These are phyloP conservation scores for Nannoperca obscura DNA, from an alignment of 2,797 vertebrate genomes.

Conservation along the genomic window DNA sequence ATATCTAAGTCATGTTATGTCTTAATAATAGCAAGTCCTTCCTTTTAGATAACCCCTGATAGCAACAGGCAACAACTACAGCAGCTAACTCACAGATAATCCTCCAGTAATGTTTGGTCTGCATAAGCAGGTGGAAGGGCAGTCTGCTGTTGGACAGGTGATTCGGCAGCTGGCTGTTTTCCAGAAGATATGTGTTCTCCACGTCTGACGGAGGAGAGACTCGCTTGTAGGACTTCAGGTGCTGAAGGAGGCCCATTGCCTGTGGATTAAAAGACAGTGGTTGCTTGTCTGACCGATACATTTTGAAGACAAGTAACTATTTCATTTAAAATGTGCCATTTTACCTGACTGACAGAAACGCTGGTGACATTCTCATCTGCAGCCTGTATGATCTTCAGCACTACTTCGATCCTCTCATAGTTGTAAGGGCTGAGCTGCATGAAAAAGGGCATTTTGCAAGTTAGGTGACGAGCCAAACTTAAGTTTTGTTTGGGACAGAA, in stretches of 20 bases:
- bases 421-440: slow-evolving; percentile 95
- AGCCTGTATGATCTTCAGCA: slow-evolving; percentile 91
- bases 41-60: not conserved
- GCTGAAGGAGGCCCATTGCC: slow-evolving; percentile 93
- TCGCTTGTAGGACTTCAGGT: slow-evolving; percentile 92
- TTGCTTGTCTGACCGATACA: not conserved
- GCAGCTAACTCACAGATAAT: slow-evolving; percentile 88
- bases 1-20: not conserved
- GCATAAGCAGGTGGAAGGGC: slow-evolving; percentile 94
- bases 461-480: not conserved
- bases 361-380: slow-evolving; percentile 87
- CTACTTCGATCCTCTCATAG: slow-evolving; percentile 93
- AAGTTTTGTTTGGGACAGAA: not conserved
- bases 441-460: slow-evolving; percentile 20
- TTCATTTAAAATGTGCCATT: not conserved
- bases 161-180: slow-evolving; percentile 86
- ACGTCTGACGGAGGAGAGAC: slow-evolving; percentile 88
- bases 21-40: not conserved
- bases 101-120: slow-evolving; percentile 93
- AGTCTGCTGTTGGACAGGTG: slow-evolving; percentile 87
- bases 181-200: slow-evolving; percentile 90
- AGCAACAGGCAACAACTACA: not conserved
- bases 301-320: not conserved
- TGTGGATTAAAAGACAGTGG: slow-evolving; percentile 61
- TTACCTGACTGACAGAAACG: slow-evolving; percentile 91